Evolutionary conservation across 2,888 invertebrate species (phyloP).

Genomic region (Subacronicta megacephala): DNA sequence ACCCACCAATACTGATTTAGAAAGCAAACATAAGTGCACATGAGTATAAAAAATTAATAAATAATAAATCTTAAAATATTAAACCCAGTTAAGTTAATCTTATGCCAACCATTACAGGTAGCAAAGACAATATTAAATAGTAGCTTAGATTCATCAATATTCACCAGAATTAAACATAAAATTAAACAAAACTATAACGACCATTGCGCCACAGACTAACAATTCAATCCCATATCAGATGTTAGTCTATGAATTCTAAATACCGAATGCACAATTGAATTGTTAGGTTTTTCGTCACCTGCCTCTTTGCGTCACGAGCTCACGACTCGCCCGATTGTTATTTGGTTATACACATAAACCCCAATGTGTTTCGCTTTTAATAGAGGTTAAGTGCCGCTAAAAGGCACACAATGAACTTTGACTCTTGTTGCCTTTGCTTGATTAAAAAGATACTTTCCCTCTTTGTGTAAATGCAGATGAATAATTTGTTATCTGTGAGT

Average conservation of each 20-base stretch:
- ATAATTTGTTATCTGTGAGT: neutral
- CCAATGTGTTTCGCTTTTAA: conserved; percentile 59
- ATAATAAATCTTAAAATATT: conserved; percentile 14
- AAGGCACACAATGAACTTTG: conserved; percentile 56
- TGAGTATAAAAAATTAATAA: neutral
- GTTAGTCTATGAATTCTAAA: conserved; percentile 56
- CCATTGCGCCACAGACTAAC: conserved; percentile 43
- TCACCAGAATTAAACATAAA: conserved; percentile 38
- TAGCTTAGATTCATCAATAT: conserved; percentile 30
- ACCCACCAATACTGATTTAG: conserved; percentile 2
- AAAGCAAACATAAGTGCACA: neutral
- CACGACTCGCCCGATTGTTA: conserved; percentile 66
- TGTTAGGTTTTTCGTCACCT: conserved; percentile 74
- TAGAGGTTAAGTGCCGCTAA: conserved; percentile 64
- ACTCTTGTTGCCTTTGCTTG: conserved; percentile 32
- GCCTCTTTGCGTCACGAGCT: conserved; percentile 63
- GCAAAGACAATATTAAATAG: conserved; percentile 16
- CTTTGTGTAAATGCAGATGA: conserved; percentile 16
- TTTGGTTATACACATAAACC: conserved; percentile 62
- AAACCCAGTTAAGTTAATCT: conserved; percentile 9
- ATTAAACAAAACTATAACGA: conserved; percentile 46
- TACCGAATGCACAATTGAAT: conserved; percentile 68
- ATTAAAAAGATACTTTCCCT: conserved; percentile 41
- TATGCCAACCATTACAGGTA: conserved; percentile 26
- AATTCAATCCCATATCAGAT: conserved; percentile 60